Evolutionary conservation across 2,113 vertebrate species (phyloP), one percentile per base, ranked within the genome.

Genomic region (Pao palembangensis): DNA sequence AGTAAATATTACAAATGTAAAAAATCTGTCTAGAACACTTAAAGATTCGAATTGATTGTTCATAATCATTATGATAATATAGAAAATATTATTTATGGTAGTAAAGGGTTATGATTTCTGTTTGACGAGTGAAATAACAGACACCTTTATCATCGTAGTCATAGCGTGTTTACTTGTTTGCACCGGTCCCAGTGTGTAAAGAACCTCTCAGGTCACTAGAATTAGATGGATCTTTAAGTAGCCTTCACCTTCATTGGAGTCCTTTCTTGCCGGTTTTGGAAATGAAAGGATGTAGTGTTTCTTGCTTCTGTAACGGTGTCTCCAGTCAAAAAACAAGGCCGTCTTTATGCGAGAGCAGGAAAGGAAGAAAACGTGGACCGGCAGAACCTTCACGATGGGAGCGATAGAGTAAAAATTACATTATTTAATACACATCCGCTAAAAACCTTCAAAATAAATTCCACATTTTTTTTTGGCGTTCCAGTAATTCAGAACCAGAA

Each of bases 281-380:
- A 85, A 75, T 88, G 85, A 89, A 89, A 84, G 86, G 79, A 71
- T 31, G 70, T 43, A 85, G 88, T 89, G 88, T 89, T 81, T 81
- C 60, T 63, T 59, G 41, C 62, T 60, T 69, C 77, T 80, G 51
- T 55, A 85, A 76, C 75, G 63, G 57, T 44, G 78, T 82, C 63
- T 71, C 80, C 65, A 79, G 55, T 71, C 59, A 59, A 67, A 64
- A 69, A 88, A 90, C 89, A 91, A 91, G 86, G 86, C 77, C 68
- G 79, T 66, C 88, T 90, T 90, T 91, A 90, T 91, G 67, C 16
- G 78, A 60, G 63, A 16, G 69, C 50, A 28, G 20, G 34, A 8
- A 25, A 53, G 82, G 49, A 71, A 73, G 67, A 67, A 69, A 70
- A 80, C 70, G 69, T n/a, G 75, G 78, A 81, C 75, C 56, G 48